Conservation (phyloP, 2,888 invertebrate species). For the Thecophora atra region DNA sequence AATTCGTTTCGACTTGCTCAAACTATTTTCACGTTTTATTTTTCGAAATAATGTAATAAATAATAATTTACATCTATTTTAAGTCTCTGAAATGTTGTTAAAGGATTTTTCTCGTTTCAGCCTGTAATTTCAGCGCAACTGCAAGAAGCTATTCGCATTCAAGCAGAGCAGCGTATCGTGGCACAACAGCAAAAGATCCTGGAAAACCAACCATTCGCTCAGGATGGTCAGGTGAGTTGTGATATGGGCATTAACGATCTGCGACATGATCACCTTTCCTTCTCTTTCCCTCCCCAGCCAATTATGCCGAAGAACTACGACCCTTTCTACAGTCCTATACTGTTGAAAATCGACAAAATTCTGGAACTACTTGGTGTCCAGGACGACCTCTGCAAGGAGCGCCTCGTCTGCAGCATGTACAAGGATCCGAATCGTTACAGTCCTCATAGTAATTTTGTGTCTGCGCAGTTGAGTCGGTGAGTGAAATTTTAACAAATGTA, state of each 20-base stretch:
- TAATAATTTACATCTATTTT: too few species aligned
- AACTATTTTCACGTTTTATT: too few species aligned
- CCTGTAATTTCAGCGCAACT: constrained; percentile 67
- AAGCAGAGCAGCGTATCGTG: constrained; percentile 70
- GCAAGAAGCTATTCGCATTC: constrained; percentile 70
- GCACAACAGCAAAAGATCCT: constrained; percentile 72
- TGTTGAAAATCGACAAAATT: constrained; percentile 81
- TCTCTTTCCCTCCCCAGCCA: constrained; percentile 52
- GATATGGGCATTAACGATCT: background rate
- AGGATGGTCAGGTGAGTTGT: constrained; percentile 61
- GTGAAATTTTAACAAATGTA: constrained; percentile 61
- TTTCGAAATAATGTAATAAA: too few species aligned
- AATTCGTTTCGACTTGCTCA: too few species aligned
- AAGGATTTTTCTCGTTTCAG: constrained; percentile 46
- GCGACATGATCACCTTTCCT: too few species aligned
- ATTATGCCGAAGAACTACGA: constrained; percentile 66
- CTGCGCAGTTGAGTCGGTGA: constrained; percentile 89
- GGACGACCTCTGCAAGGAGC: constrained; percentile 79
- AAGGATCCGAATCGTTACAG: constrained; percentile 83
- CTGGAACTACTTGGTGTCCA: constrained; percentile 75
- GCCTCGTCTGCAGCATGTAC: constrained; percentile 86
- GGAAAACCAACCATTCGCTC: constrained; percentile 66
- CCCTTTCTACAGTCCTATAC: constrained; percentile 80
- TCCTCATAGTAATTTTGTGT: constrained; percentile 87
- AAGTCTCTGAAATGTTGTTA: background rate